Evolutionary conservation across 2,113 vertebrate species (phyloP).

Genomic region (Indri indri): DNA sequence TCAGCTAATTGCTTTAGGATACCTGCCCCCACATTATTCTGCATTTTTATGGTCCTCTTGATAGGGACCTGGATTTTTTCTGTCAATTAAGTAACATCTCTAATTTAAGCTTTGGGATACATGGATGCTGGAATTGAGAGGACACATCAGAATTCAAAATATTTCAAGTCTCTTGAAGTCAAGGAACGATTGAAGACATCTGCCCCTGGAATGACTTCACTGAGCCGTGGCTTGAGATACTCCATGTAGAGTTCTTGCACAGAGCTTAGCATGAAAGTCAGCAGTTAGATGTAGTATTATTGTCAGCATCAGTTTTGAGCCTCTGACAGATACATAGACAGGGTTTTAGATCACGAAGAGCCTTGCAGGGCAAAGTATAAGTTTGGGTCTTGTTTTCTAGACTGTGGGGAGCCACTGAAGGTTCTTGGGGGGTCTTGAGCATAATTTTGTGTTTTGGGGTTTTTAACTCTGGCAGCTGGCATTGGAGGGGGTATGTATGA

Average conservation of each 20-base stretch:
- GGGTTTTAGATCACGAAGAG: neutral
- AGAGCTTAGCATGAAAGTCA: neutral
- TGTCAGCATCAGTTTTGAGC: neutral
- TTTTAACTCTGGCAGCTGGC: neutral
- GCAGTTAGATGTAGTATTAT: neutral
- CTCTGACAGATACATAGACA: neutral
- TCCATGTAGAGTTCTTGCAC: neutral
- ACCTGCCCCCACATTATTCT: neutral
- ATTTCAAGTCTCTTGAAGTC: neutral
- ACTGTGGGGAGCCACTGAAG: neutral
- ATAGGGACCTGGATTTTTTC: neutral
- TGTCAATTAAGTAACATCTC: conserved; percentile 23
- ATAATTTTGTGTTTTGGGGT: neutral
- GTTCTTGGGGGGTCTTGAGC: neutral
- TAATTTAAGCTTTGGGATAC: conserved; percentile 28
- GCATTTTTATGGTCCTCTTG: neutral
- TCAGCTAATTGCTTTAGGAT: conserved; percentile 49
- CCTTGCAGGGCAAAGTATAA: neutral
- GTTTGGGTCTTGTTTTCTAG: neutral
- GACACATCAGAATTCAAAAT: neutral
- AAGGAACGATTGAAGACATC: neutral
- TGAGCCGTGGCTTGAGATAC: neutral
- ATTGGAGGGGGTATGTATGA: neutral
- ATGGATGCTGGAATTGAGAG: neutral
- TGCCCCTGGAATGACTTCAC: neutral